Conservation (phyloP, 2,888 invertebrate species). For the Yponomeuta malinellus region DNA sequence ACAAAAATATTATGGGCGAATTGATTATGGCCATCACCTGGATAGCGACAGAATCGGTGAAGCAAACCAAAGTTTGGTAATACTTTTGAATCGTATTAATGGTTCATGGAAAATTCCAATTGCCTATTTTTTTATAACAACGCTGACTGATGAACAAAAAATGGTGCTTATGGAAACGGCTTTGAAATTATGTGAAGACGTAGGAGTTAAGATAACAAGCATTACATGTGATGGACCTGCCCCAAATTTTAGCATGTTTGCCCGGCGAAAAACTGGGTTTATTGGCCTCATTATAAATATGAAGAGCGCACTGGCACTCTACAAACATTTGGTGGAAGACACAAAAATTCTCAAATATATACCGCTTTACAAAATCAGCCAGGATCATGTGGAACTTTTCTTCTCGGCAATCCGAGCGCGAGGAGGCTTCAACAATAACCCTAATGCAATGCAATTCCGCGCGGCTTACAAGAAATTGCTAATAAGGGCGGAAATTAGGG, state of each 20-base stretch:
- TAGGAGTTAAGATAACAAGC: too few species aligned
- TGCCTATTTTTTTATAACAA: too few species aligned
- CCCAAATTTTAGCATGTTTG: too few species aligned
- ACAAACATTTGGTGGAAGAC: slow-evolving; percentile 7
- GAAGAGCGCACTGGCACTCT: slow-evolving; percentile 12
- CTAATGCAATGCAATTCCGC: slow-evolving; percentile 16
- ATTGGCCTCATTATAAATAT: slow-evolving; percentile 16
- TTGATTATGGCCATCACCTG: background rate
- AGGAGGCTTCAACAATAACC: slow-evolving; percentile 21
- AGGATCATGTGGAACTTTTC: slow-evolving; percentile 20
- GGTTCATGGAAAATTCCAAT: too few species aligned
- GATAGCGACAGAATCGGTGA: slow-evolving; percentile 12
- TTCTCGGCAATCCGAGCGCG: slow-evolving; percentile 17
- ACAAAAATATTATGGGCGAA: slow-evolving; percentile 13
- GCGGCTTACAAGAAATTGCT: slow-evolving; percentile 13
- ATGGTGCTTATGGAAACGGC: too few species aligned
- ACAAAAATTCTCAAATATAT: slow-evolving; percentile 14
- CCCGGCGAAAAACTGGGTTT: slow-evolving; percentile 15
- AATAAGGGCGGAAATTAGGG: slow-evolving; percentile 15
- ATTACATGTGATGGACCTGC: too few species aligned
- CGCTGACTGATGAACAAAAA: too few species aligned
- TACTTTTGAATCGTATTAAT: background rate
- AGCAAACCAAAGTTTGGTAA: slow-evolving; percentile 13
- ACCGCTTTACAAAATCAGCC: slow-evolving; percentile 19
- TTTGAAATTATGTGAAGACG: too few species aligned